phyloP scores from a whole-genome alignment of 23 tunicate genomes.

The Halocynthia roretzi region DNA sequence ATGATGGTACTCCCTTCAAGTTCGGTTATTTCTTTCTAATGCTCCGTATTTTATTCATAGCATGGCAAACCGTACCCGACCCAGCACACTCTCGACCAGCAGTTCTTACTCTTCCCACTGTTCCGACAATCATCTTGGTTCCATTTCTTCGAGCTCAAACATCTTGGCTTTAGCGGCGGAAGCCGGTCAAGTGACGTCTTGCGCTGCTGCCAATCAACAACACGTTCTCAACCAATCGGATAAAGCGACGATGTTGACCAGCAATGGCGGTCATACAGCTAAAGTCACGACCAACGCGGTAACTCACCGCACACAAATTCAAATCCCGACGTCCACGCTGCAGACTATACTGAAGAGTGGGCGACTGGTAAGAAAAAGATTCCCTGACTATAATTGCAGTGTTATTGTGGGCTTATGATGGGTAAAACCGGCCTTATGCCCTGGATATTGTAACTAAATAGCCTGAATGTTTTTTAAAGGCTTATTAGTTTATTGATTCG shows the following conservation, averaged over 20 bases:
- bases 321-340: slow-evolving; percentile 78
- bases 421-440: no score
- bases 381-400: no score
- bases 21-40: no score
- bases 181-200: background rate
- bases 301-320: slow-evolving; percentile 81
- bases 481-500: no score
- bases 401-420: no score
- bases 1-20: no score
- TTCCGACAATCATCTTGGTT: background rate
- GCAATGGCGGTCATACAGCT: background rate
- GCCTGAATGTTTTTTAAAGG: no score
- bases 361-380: slow-evolving; percentile 54
- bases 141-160: no score
- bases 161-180: no score
- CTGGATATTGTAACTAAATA: no score
- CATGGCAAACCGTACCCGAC: no score
- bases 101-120: background rate
- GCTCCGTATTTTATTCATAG: no score
- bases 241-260: slow-evolving; percentile 5
- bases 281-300: slow-evolving; percentile 49
- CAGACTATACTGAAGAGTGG: slow-evolving; percentile 89
- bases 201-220: background rate
- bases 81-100: background rate
- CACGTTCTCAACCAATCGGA: slow-evolving; percentile 9